Evolutionary conservation across 2,113 vertebrate genomes (phyloP), one percentile per base, ranked within the genome.

Genomic region (Tachysurus fulvidraco): DNA sequence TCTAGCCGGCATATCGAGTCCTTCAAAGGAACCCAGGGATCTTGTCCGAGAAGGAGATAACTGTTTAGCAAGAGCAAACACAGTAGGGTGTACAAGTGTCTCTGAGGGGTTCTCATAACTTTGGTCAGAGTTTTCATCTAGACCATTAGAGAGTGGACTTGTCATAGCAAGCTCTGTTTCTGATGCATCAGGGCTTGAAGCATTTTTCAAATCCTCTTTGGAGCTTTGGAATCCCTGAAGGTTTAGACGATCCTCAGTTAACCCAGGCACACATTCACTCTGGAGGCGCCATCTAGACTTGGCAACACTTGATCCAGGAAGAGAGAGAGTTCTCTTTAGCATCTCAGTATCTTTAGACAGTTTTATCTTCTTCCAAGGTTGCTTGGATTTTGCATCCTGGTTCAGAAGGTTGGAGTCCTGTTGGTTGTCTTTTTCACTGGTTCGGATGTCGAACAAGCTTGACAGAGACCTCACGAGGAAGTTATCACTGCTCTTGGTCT

Each of bases 391-490:
- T 85, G 67, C 52, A 89, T 95, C 95, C 65, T 94, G 94, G 71
- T 92, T 94, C 77, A 93, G 93, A 4, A 79, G 88, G 88, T 92
- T 94, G 81, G 88, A 5, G 78, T 36, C 93, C 6, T 92, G 89
- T 1, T 87, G 52, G 4, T 89, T 94, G 73, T 95, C 95, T 88
- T 94, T 96, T 65, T 95, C 96, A 62, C 87, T 55, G 90, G 90
- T 91, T 91, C 87, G 96, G 30, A 92, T 93, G 87, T 96, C 96
- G 91, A 97, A 96, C 25, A 97, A 94, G 60, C 91, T 95, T 3
- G 95, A 94, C 16, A 97, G 92, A 3, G 96, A 95, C 91, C 93
- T 94, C 67, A 94, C 93, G 52, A 89, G 92, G 65, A 97, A 91
- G 65, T 93, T 92, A 54, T 97, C 96, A 0, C 90, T 81, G 52